Conservation (phyloP, 2,888 invertebrate genomes). For the Melanophora roralis region DNA sequence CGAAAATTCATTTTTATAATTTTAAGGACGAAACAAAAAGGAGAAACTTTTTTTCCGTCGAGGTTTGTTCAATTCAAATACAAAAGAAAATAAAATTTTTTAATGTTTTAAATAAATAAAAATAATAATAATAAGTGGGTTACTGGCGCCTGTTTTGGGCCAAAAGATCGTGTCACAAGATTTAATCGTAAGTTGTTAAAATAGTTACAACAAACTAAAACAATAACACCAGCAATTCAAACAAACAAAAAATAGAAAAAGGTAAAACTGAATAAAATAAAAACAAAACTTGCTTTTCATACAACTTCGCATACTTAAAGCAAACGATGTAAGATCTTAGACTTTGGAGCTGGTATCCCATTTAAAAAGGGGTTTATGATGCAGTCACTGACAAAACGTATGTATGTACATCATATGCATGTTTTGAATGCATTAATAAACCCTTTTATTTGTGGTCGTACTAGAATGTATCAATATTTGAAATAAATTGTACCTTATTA, state of each 20-base stretch:
- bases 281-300: constrained; percentile 4
- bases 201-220: constrained; percentile 45
- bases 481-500: neutral
- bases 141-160: constrained; percentile 57
- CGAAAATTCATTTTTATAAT: neutral
- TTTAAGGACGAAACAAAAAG: neutral
- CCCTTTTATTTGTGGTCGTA: constrained; percentile 5
- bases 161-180: constrained; percentile 60
- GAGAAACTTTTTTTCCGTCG: constrained; percentile 45
- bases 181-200: constrained; percentile 57
- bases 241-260: constrained; percentile 21
- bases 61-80: neutral
- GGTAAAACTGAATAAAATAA: constrained; percentile 28
- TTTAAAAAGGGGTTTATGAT: constrained; percentile 33
- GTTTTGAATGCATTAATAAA: neutral
- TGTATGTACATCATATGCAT: too few relatives aligned
- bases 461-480: neutral
- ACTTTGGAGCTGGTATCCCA: constrained; percentile 22
- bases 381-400: neutral
- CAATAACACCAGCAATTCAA: constrained; percentile 7
- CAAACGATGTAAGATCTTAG: neutral
- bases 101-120: constrained; percentile 25
- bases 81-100: constrained; percentile 16
- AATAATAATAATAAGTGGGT: constrained; percentile 39
- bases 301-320: neutral